Base-by-base conservation (phyloP, 2,113 vertebrate genomes). In the Fulica atra region DNA sequence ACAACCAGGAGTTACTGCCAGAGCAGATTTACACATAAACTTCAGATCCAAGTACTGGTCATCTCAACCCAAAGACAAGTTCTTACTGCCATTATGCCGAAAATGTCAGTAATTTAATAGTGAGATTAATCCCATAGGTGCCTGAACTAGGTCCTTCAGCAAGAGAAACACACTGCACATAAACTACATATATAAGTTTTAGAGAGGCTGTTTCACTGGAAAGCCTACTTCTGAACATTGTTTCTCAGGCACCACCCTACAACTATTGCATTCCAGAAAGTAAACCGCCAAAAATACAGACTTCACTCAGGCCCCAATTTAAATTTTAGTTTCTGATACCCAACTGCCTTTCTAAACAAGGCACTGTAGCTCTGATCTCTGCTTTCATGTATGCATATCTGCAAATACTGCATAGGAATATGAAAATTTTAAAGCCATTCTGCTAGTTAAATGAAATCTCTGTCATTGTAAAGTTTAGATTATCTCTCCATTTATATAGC, bases 391-490 rank as follows among this genome's bases (percentile, higher is more conserved):
- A 51, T 23, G 29, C 29, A 4, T 83, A 92, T 72, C 60, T 73
- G 23, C 56, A 69, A 74, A 80, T 26, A 79, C 16, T 57, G 33
- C 57, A 29, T 4, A 91, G 54, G 10, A 28, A 31, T 74, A 86
- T 57, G 57, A 84, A 89, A 70, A 84, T 35, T 79, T 74, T 57
- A 92, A 92, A 90, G 80, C 48, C 31, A 26, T 36, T 44, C 69
- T 72, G 53, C 82, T 72, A 54, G 48, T 84, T 95, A 91, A 93
- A 94, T 74, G 88, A 86, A 69, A 79, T 48, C 53, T 78, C 36
- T 84, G 80, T 78, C 79, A 61, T 11, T 83, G 56, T 79, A 57
- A 94, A 96, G 33, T 77, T 84, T 50, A 61, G 69, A 53, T 81
- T 42, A 64, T 51, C 35, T 78, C 90, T 90, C 84, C 53, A 88